phyloP scores from a whole-genome alignment of 2,888 invertebrate genomes.

The Cinara cedri region DNA sequence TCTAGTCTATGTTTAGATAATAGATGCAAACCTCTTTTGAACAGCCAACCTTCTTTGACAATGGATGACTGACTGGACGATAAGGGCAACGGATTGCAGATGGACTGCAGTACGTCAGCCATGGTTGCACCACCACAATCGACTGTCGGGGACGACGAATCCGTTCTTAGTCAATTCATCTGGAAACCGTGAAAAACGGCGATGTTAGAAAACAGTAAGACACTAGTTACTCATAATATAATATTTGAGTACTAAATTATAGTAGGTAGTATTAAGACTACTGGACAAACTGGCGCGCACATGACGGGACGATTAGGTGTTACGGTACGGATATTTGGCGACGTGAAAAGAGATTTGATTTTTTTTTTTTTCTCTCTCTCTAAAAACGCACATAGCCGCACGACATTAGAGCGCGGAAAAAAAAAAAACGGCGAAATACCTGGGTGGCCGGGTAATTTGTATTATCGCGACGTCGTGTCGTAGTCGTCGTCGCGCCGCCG shows the following conservation, averaged over 20 bases:
- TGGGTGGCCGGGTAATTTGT: too few relatives aligned
- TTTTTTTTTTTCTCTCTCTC: too few relatives aligned
- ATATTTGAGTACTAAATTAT: too few relatives aligned
- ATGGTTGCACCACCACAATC: constrained; percentile 29
- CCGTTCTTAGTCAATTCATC: constrained; percentile 22
- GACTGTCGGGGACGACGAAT: background rate
- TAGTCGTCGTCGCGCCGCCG: too few relatives aligned
- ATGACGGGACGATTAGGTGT: background rate
- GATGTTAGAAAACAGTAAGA: too few relatives aligned
- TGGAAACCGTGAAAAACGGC: background rate
- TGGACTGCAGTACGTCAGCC: constrained; percentile 57
- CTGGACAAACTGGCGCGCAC: too few relatives aligned
- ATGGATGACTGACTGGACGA: constrained; percentile 62
- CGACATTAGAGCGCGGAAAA: too few relatives aligned
- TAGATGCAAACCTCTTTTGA: constrained; percentile 74
- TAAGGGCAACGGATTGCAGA: constrained; percentile 52
- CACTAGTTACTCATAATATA: too few relatives aligned
- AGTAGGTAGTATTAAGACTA: too few relatives aligned
- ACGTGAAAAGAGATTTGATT: too few relatives aligned
- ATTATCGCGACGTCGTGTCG: too few relatives aligned
- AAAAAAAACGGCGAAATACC: too few relatives aligned
- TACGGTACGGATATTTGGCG: background rate
- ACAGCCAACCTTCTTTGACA: constrained; percentile 94
- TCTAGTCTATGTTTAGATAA: background rate
- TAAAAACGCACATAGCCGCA: background rate